Base-by-base conservation (phyloP, 2,113 vertebrate species). In the Verasper variegatus region DNA sequence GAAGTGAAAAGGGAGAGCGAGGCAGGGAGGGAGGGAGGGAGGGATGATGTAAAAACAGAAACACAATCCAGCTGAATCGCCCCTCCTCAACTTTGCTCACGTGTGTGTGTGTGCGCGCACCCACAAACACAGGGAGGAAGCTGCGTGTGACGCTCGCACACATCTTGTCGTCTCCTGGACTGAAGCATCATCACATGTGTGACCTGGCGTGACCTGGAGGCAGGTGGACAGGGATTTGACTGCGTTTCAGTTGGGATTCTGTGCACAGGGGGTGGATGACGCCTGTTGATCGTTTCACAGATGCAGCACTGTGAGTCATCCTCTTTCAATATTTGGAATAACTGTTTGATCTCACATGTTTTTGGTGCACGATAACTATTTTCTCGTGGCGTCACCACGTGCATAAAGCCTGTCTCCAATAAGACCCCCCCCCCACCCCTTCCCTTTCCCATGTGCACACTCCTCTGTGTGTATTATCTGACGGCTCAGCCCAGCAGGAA, bases 211-310 rank as follows among this genome's bases (percentile, higher is more conserved):
- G 78, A 75, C 54, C 31, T 74, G 15, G 59, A 52, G 59, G 70
- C 72, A 51, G 51, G 47, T 17, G 1, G 10, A 3, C 40, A 13
- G 40, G 40, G 40, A 40, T 13, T 42, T 12, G 2, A 51, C 4
- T 51, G 17, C 15, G 4, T 42, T 37, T 69, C 3, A 35, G 13
- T 27, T 31, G 54, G 62, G 24, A 59, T 68, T 37, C 18, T 24
- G 59, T 57, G 72, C 37, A 2, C 45, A n/a, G 65, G 68, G 68
- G 62, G 54, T 78, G 82, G 77, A 80, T 82, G 87, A 86, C 47
- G 80, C 91, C 90, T 90, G 84, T 89, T 92, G 90, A 88, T 80
- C 55, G 1, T 51, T 66, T 23, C 31, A 5, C 76, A 58, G 62
- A 90, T 82, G 83, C 74, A 55, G 58, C 68, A 26, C 69, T 66